These are phyloP conservation scores for Aleadryas rufinucha DNA, from an alignment of 2,113 vertebrate genomes.

Conservation along the genomic window DNA sequence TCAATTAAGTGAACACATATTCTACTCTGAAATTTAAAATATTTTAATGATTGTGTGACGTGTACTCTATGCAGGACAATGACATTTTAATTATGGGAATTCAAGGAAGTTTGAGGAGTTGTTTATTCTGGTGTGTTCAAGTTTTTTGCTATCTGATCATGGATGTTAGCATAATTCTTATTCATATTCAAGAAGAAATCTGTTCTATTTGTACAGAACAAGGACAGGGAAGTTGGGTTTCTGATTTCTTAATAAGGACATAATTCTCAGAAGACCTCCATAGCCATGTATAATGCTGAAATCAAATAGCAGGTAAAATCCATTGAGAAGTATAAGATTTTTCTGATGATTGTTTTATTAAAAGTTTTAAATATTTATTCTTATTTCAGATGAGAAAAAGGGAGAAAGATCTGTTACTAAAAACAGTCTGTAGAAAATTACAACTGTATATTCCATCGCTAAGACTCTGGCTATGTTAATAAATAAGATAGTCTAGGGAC, in stretches of 20 bases:
- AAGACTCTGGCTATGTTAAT: background rate
- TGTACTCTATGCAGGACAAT: background rate
- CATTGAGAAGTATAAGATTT: background rate
- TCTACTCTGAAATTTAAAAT: background rate
- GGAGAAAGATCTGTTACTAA: background rate
- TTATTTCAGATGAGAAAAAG: background rate
- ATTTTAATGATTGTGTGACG: background rate
- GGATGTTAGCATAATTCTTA: background rate
- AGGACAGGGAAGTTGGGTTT: background rate
- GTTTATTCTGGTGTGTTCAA: background rate
- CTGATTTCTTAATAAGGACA: background rate
- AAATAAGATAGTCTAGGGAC: background rate
- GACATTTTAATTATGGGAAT: background rate
- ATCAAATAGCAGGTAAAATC: background rate
- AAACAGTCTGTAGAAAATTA: background rate
- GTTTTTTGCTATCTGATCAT: background rate
- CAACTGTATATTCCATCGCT: background rate
- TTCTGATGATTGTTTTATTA: background rate
- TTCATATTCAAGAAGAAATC: accelerated
- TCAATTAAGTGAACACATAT: background rate
- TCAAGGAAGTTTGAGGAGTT: background rate
- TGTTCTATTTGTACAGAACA: background rate
- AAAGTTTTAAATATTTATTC: background rate
- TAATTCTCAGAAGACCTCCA: background rate
- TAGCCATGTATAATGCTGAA: background rate